Evolutionary conservation across 2,888 invertebrate genomes (phyloP), one percentile per base, ranked within the genome.

Genomic region (Pollenia angustigena): DNA sequence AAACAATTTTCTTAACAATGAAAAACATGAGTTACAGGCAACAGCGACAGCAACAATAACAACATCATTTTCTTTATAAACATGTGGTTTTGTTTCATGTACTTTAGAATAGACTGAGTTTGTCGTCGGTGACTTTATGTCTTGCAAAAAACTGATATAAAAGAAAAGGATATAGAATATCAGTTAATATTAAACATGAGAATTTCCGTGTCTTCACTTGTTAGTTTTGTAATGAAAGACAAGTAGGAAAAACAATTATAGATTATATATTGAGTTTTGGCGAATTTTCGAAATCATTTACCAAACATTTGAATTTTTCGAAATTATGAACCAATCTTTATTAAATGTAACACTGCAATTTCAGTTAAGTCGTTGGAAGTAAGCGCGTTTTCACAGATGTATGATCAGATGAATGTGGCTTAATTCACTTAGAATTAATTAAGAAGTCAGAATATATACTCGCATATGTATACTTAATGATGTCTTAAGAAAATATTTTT

Each of bases 1-100:
- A 80, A 78, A 64, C 54, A 74, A 81, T 79, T 78, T 78, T 56
- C 72, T 32, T 79, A 48, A 52, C 79, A 76, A 71, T 40, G 62
- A 56, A 69, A 16, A 52, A 50, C 60, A 60, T 68, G 66, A 74
- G 68, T 12, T 44, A 16, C 64, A 50, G 50, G 50, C 50, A 64
- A 52, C 12, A 46, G 18, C 50, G 12, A 18, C 42, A 62, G 62
- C 50, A 56, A 78, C 52, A 23, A n/a, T n/a, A 54, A 66, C n/a
- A 72, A 62, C 40, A 62, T 40, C 10, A 12, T 44, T 18, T 46
- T 16, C 11, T 11, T 12, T 18, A n/a, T 48, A 62, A 83, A 52
- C 60, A 66, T 60, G 80, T 58, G 69, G 75, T 69, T 82, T 79
- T 42, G 54, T 68, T 44, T n/a, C n/a, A 40, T 50, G 54, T 16